phyloP scores from a whole-genome alignment of 2,888 invertebrate species.

The Eledona agricola region DNA sequence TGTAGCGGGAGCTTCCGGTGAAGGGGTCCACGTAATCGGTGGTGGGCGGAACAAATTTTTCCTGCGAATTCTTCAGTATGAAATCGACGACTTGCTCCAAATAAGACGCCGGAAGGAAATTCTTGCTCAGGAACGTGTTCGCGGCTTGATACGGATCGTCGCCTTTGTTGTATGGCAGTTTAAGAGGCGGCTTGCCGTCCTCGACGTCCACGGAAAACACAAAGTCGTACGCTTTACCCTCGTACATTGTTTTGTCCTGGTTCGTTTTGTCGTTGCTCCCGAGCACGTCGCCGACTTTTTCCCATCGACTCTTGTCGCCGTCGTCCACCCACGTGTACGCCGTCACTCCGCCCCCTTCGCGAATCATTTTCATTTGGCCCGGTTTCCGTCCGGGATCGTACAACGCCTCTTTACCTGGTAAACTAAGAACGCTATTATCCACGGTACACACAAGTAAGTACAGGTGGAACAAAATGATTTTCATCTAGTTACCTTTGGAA shows the following conservation, averaged over 20 bases:
- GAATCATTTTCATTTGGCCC: slow-evolving; percentile 87
- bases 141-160: slow-evolving; percentile 95
- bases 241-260: slow-evolving; percentile 77
- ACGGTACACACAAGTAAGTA: background rate
- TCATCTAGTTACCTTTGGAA: no score
- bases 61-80: slow-evolving; percentile 82
- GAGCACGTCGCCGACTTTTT: slow-evolving; percentile 88
- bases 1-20: slow-evolving; percentile 72
- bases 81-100: slow-evolving; percentile 92
- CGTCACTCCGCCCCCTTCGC: slow-evolving; percentile 78
- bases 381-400: slow-evolving; percentile 79
- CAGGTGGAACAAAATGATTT: no score
- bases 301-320: slow-evolving; percentile 71
- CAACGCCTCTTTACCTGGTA: slow-evolving; percentile 83
- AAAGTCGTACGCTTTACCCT: slow-evolving; percentile 94
- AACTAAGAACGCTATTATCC: slow-evolving; percentile 62
- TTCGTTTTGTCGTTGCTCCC: slow-evolving; percentile 72
- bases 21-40: slow-evolving; percentile 72
- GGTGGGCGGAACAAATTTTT: slow-evolving; percentile 56
- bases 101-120: slow-evolving; percentile 85
- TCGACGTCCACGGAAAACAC: slow-evolving; percentile 97
- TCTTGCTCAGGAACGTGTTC: slow-evolving; percentile 86
- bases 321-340: slow-evolving; percentile 83
- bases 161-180: slow-evolving; percentile 87
- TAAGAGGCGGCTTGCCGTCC: slow-evolving; percentile 86